A percentile compares a stretch with the other conserved stretches of the same genome.
Evolutionary conservation across 1,140 invertebrate genomes (phyloP).

Genomic region (Ips typographus): DNA sequence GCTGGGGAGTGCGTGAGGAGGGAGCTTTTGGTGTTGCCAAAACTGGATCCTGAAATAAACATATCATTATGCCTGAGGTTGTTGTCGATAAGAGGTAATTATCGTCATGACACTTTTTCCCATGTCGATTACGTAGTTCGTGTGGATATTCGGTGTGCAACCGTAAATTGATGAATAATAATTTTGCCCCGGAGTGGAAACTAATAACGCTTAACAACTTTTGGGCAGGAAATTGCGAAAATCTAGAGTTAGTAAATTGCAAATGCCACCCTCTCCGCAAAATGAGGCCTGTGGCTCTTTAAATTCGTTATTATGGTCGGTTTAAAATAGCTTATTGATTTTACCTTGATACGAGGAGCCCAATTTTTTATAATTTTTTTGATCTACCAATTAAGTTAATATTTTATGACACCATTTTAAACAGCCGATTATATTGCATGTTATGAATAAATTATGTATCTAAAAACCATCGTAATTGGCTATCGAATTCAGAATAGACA

Average conservation of each 20-base stretch:
- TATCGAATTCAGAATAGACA: too few species aligned
- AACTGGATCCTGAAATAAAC: constrained; percentile 56
- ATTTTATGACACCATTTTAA: too few species aligned
- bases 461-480: too few species aligned
- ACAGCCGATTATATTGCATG: too few species aligned
- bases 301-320: neutral
- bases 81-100: neutral
- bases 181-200: neutral
- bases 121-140: neutral
- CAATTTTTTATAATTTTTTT: too few species aligned
- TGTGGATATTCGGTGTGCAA: neutral
- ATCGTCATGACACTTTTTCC: neutral
- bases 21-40: constrained; percentile 58
- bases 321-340: constrained; percentile 1
- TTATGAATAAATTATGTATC: too few species aligned
- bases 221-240: constrained; percentile 1
- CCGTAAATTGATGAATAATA: constrained; percentile 5
- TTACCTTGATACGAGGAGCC: neutral
- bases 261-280: neutral
- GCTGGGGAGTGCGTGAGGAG: constrained; percentile 51
- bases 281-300: neutral
- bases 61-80: neutral
- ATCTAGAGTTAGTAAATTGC: neutral
- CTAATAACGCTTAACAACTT: constrained; percentile 2
- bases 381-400: too few species aligned